A percentile compares a stretch with the other conserved stretches of the same genome.
phyloP scores from a whole-genome alignment of 2,888 invertebrate species.

The Idaea biselata region DNA sequence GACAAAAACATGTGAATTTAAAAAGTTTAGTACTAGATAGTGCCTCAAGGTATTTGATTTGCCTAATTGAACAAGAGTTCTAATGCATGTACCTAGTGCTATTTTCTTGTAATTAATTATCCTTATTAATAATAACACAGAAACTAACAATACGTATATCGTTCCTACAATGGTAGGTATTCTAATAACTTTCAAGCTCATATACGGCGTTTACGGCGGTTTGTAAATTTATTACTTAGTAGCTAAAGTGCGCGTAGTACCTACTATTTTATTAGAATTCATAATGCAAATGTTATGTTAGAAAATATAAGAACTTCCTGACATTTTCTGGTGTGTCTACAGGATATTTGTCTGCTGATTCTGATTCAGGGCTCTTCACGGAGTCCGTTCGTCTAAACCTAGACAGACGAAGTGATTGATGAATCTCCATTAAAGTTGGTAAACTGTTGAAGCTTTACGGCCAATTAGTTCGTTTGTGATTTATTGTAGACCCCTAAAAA shows the following conservation, averaged over 20 bases:
- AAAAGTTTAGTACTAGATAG: too few species aligned
- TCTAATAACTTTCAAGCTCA: too few species aligned
- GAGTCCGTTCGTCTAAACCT: not conserved
- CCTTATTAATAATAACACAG: too few species aligned
- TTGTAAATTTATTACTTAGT: not conserved
- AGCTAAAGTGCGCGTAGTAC: not conserved
- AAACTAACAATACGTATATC: too few species aligned
- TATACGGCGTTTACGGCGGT: too few species aligned
- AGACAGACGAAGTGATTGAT: slow-evolving; percentile 1
- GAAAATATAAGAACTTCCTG: not conserved
- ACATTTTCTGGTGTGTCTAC: not conserved
- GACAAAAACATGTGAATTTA: too few species aligned
- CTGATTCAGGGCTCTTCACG: not conserved
- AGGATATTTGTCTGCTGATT: not conserved
- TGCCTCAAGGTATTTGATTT: too few species aligned
- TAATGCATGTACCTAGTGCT: too few species aligned
- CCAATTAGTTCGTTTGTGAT: not conserved
- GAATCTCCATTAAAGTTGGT: not conserved
- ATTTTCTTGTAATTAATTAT: too few species aligned
- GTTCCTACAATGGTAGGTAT: too few species aligned
- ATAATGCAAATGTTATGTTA: not conserved
- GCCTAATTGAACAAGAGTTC: too few species aligned
- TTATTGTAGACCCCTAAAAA: not conserved
- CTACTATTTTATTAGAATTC: not conserved
- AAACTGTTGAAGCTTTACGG: not conserved